Base-by-base conservation (phyloP, 2,888 invertebrate species). In the Mactromeris polynyma region DNA sequence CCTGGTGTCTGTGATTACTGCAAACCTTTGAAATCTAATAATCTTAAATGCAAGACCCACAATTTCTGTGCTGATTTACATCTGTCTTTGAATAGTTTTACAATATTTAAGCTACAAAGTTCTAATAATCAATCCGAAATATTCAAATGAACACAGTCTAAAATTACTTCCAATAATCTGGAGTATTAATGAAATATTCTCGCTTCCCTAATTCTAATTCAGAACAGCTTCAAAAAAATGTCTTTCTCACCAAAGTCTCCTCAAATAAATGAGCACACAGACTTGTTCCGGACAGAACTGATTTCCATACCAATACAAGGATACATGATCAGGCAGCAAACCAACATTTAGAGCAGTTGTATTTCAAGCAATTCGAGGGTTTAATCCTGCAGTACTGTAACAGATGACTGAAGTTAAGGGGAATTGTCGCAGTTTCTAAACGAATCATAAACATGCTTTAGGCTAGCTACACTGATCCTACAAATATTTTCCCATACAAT, bases 401-500 rank as follows among this genome's bases (percentile, higher is more conserved):
- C 4, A 40, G 11, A 7, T 40, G 6, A 40, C 40, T 7, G 4
- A 46, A 46, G 11, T 46, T 46, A 9, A 46, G 17, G 46, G 46
- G 46, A 46, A 46, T 46, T 14, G 46, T 46, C 6, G 17, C 17
- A 46, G 46, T 46, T 17, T 2, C 1, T 46, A 46, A 46, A 11
- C 1, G 46, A 46, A 46, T 9, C 46, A 11, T 46, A 9, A 17
- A 40, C 11, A 46, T 46, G 46, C 46, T 46, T 46, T 2, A 46
- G 17, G 46, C 14, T 46, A 46, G 46, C 46, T 11, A 46, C 11
- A 46, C 14, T n/a, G 51, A 51, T 6, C 51, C 19, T 17, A n/a
- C 42, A 40, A 14, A 79, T 79, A 33, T 42, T 51, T 81, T 81
- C 81, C 81, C 81, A 81, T 54, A 51, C 81, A 81, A 81, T 81